These are phyloP conservation scores for Leptinotarsa haldemani DNA, from an alignment of 2,888 invertebrate genomes.

Conservation along the genomic window DNA sequence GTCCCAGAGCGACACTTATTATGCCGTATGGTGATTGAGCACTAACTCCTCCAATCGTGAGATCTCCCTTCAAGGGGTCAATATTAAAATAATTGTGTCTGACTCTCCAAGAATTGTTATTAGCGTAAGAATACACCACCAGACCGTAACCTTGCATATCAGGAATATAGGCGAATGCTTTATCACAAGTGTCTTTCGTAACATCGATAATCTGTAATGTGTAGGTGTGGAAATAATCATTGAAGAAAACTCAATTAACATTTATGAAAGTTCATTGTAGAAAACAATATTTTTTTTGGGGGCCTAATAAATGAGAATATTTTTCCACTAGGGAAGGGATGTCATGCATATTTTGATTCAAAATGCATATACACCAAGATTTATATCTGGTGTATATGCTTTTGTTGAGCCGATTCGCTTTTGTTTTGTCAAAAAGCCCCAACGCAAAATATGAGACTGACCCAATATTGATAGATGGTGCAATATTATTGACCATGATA, in stretches of 20 bases:
- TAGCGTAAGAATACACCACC: constrained; percentile 80
- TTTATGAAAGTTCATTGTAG: background rate
- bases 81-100: constrained; percentile 87
- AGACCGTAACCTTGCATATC: constrained; percentile 82
- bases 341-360: too few relatives aligned
- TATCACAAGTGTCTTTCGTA: constrained; percentile 75
- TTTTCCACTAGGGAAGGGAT: too few relatives aligned
- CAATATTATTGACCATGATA: too few relatives aligned
- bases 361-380: too few relatives aligned
- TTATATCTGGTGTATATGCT: too few relatives aligned
- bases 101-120: constrained; percentile 82
- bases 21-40: constrained; percentile 91
- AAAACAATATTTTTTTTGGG: too few relatives aligned
- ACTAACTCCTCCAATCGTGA: constrained; percentile 80
- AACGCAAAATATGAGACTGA: too few relatives aligned
- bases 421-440: too few relatives aligned
- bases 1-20: constrained; percentile 77
- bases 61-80: constrained; percentile 82
- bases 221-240: background rate
- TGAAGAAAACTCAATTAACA: too few relatives aligned
- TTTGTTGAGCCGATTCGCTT: too few relatives aligned
- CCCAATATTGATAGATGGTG: too few relatives aligned
- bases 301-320: too few relatives aligned
- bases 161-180: constrained; percentile 82
- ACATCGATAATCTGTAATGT: constrained; percentile 76